phyloP scores from a whole-genome alignment of 1,140 invertebrate species.

The Chrysoperla carnea region DNA sequence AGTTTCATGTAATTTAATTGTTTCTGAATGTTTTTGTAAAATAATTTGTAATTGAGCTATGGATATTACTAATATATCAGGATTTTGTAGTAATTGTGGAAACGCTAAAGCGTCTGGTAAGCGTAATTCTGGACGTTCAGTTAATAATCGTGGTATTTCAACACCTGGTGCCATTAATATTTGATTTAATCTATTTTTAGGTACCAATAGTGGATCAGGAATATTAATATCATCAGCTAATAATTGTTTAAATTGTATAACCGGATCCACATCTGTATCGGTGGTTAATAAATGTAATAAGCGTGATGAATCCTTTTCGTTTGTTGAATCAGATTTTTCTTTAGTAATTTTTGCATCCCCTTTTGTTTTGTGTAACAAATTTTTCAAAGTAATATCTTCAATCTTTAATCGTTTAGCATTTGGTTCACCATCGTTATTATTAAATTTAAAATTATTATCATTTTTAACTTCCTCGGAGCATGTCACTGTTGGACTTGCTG shows the following conservation, averaged over 20 bases:
- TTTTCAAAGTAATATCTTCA: constrained; percentile 26
- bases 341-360: constrained; percentile 9
- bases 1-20: constrained; percentile 5
- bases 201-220: constrained; percentile 62
- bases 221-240: constrained; percentile 48
- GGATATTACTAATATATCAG: constrained; percentile 60
- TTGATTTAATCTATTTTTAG: constrained; percentile 48
- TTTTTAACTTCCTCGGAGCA: constrained; percentile 36
- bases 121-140: constrained; percentile 46
- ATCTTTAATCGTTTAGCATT: constrained; percentile 33
- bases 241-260: constrained; percentile 53
- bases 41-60: constrained; percentile 57
- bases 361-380: constrained; percentile 20
- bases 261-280: constrained; percentile 36
- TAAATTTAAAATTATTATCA: constrained; percentile 4
- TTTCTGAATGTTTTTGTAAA: constrained; percentile 31
- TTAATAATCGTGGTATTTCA: constrained; percentile 56
- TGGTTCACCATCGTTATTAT: constrained; percentile 26
- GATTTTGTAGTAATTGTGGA: constrained; percentile 51
- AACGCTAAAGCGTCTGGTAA: constrained; percentile 50
- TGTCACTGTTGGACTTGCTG: constrained; percentile 36
- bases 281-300: constrained; percentile 23
- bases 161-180: constrained; percentile 51
- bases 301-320: constrained; percentile 15
- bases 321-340: constrained; percentile 11